Conservation (phyloP, 1,140 invertebrate genomes). For the Aphelenchoides fujianensis region DNA sequence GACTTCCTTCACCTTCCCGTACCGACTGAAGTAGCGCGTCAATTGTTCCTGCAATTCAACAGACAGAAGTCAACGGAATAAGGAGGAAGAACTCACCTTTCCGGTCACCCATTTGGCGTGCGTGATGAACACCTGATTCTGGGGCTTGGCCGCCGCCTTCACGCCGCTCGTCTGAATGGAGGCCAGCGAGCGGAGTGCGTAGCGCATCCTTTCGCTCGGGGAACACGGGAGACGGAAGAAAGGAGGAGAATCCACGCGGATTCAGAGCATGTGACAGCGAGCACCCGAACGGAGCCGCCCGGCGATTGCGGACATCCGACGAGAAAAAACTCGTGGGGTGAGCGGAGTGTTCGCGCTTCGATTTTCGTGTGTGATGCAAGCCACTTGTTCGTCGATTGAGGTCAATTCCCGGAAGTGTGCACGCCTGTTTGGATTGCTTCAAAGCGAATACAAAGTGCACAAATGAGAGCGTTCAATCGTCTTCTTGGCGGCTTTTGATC, state of each 20-base stretch:
- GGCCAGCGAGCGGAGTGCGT: not conserved
- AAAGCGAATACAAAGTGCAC: no score
- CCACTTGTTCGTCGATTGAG: no score
- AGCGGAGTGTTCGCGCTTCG: not conserved
- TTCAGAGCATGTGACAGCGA: not conserved
- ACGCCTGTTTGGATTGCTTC: no score
- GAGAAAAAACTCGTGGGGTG: not conserved
- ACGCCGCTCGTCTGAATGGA: not conserved
- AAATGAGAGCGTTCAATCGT: no score
- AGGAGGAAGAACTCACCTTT: no score
- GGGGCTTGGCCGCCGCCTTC: not conserved
- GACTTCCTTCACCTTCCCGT: conserved; percentile 50
- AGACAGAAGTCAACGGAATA: no score
- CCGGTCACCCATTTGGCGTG: conserved; percentile 56
- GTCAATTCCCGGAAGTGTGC: no score
- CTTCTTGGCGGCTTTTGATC: no score
- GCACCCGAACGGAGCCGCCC: not conserved
- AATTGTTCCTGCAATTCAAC: no score
- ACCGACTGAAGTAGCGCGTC: conserved; percentile 55
- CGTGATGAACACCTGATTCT: conserved; percentile 47
- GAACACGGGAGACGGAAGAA: no score
- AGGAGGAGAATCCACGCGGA: not conserved
- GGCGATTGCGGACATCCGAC: not conserved
- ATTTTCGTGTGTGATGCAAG: no score
- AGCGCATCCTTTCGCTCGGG: not conserved